Base-by-base conservation (phyloP, 2,888 invertebrate genomes). In the Thera britannica region DNA sequence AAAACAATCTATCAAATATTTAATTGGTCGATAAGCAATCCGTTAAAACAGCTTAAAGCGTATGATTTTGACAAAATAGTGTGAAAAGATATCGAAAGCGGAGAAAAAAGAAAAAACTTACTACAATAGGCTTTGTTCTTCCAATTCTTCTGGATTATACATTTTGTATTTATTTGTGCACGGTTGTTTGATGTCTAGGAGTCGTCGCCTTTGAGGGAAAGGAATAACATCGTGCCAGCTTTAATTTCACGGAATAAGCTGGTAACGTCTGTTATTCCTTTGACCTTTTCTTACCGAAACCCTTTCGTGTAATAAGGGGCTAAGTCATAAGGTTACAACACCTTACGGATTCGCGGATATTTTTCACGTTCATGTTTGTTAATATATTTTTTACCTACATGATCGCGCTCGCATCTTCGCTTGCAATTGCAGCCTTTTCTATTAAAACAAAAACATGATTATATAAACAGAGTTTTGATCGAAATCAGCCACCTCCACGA, bases 211-310 rank as follows among this genome's bases (percentile, higher is more conserved):
- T 80, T 76, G 74, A 74, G 71, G 68, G 70, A 63, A 72, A 73
- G 73, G 72, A 77, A 78, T 75, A 76, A 76, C 72, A 79, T 77
- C 73, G 71, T 65, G 64, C 69, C 71, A 69, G 74, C 69, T 72
- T 79, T 78, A 81, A 79, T 83, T 83, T 77, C 72, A 69, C 68
- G 75, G 77, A 83, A 83, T 83, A 85, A 86, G 79, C 80, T 78
- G 71, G 73, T 77, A 78, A 76, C 77, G 77, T 80, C 80, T 79
- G 76, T 81, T 81, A 77, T 82, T 79, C 77, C 76, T 80, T 73
- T 68, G 78, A 77, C 82, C 77, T 78, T 81, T 83, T 72, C 73
- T 75, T 75, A 57, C 67, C 68, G 68, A 79, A 77, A 77, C 75
- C 79, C 79, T 78, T 79, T 80, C 74, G 75, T 73, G 74, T 76